Evolutionary conservation across 2,113 vertebrate genomes (phyloP).

Genomic region (Thunnus maccoyii): DNA sequence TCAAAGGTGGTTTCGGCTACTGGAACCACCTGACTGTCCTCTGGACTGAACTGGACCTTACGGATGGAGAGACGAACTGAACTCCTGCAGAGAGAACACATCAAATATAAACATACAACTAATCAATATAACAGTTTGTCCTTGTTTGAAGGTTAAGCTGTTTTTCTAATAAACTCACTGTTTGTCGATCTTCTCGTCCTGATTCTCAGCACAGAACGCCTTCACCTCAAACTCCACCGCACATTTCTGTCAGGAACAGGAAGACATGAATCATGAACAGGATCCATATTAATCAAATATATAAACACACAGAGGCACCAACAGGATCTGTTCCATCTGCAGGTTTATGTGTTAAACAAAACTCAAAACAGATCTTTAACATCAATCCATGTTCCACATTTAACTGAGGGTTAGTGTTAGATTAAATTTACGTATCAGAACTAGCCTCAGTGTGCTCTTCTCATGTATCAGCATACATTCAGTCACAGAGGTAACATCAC

Average conservation of each 20-base stretch:
- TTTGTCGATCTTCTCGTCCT: constrained; percentile 89
- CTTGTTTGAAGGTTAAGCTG: too few relatives aligned
- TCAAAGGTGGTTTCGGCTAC: constrained; percentile 88
- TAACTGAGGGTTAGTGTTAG: too few relatives aligned
- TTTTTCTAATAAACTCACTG: constrained; percentile 81
- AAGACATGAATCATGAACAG: neutral
- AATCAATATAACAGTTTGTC: too few relatives aligned
- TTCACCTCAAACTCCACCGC: constrained; percentile 96
- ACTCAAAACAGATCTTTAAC: too few relatives aligned
- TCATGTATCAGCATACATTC: too few relatives aligned
- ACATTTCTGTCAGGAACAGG: constrained; percentile 85
- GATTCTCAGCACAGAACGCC: constrained; percentile 87
- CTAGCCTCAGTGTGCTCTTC: too few relatives aligned
- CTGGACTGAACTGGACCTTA: constrained; percentile 92
- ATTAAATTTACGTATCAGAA: too few relatives aligned
- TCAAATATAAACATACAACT: too few relatives aligned
- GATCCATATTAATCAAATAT: neutral
- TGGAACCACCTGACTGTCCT: constrained; percentile 81
- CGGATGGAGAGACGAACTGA: constrained; percentile 91
- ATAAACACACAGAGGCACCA: neutral
- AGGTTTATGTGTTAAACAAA: too few relatives aligned
- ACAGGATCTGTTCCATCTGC: too few relatives aligned
- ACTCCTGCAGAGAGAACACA: constrained; percentile 80
- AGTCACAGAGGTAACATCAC: too few relatives aligned
- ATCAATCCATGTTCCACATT: too few relatives aligned